Evolutionary conservation across 2,888 invertebrate genomes (phyloP), one percentile per base, ranked within the genome.

Genomic region (Therioaphis trifolii): DNA sequence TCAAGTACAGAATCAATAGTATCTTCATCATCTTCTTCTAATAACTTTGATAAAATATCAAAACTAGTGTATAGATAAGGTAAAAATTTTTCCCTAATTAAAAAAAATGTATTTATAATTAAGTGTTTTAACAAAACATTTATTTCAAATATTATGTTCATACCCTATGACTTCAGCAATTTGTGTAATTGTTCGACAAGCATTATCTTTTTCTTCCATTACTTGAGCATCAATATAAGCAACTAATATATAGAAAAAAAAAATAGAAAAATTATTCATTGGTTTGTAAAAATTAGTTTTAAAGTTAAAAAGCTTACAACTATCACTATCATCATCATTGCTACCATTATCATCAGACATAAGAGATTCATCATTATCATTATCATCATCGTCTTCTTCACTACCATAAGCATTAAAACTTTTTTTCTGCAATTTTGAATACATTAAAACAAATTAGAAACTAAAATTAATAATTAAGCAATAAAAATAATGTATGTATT

Each of bases 1-100:
- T 82, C 82, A 74, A 82, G 82, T 74, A 35, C 82, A 72, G 82
- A 74, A 63, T 82, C 82, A 46, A 82, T 82, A n/a, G 74, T 74
- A 24, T 82, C 82, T 40, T 82, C 82, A 66, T 82, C 82, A 63
- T 82, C 74, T 24, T 82, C 82, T 40, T 82, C 40, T 63, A 82
- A 74, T 82, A 82, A 63, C 24, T 82, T 82, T 40, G 52, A 52
- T n/a, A 82, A 11, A 24, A 74, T 14, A 1, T 63, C 63, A 63
- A 74, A 82, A 14, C 82, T 74, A 40, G 14, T 74, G 49, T 63
- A 52, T 40, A 82, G 52, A 21, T 82, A 82, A 0, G 82, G 82
- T n/a, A 74, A 2, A 74, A 82, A 82, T 24, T 82, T 18, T 35
- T 74, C 63, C n/a, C 82, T 82, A 52, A 24, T 68, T 68, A 15